Conservation (phyloP, 1,140 invertebrate genomes). For the Notospermus geniculatus region DNA sequence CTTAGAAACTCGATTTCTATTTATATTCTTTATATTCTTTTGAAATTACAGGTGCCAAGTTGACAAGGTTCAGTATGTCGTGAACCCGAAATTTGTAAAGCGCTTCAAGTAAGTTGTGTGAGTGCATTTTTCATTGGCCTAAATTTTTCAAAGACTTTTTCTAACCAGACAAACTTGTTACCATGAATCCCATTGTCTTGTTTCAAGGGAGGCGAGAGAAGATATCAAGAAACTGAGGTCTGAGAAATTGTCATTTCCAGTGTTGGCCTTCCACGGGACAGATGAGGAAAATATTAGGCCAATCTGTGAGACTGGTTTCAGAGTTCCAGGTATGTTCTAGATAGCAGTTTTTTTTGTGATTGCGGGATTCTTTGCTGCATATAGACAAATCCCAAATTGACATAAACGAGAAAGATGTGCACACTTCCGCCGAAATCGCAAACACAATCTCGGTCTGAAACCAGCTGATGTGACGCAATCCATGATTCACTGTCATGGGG, state of each 20-base stretch:
- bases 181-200: neutral
- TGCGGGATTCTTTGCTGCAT: no score
- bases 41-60: conserved; percentile 26
- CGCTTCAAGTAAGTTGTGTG: conserved; percentile 31
- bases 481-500: no score
- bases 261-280: conserved; percentile 47
- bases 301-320: conserved; percentile 42
- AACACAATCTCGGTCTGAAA: no score
- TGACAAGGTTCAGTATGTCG: conserved; percentile 39
- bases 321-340: conserved; percentile 33
- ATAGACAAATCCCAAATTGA: no score
- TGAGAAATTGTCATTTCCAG: conserved; percentile 35
- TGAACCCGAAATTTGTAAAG: conserved; percentile 31
- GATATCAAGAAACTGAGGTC: conserved; percentile 35
- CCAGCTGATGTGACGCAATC: no score
- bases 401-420: no score
- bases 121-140: no score
- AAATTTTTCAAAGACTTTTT: conserved; percentile 2
- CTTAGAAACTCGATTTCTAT: no score
- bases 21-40: no score
- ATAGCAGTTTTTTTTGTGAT: no score
- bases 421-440: no score
- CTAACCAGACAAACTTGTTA: no score
- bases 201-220: conserved; percentile 31
- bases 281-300: conserved; percentile 32